Percentiles rank a stretch among this genome's conserved stretches.
Conservation (phyloP, 2,888 invertebrate species). For the Lithosia quadra region DNA sequence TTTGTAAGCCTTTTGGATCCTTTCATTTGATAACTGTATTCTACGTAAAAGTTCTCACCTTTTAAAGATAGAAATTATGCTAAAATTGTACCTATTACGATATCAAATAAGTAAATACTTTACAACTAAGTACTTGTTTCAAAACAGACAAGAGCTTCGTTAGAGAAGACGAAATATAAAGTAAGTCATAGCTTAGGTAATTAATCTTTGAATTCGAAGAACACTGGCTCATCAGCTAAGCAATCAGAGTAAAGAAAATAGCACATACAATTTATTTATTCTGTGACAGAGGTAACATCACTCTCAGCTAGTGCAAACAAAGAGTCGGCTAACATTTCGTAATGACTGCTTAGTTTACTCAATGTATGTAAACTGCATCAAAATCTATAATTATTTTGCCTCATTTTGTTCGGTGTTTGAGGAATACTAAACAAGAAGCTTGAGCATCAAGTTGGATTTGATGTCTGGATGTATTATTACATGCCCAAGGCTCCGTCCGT, state of each 20-base stretch:
- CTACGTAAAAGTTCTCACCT: neutral
- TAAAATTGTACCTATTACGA: too few relatives aligned
- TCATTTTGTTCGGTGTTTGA: neutral
- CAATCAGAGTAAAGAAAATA: neutral
- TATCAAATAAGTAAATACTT: too few relatives aligned
- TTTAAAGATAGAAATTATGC: neutral
- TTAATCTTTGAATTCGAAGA: neutral
- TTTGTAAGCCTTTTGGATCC: too few relatives aligned
- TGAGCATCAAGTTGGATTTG: neutral
- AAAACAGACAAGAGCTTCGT: neutral
- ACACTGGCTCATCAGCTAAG: neutral
- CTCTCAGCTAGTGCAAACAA: slow-evolving; percentile 2
- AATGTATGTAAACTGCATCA: neutral
- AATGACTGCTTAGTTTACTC: neutral
- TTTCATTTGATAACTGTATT: neutral
- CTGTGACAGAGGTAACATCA: neutral
- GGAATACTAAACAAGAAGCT: neutral
- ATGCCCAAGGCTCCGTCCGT: too few relatives aligned
- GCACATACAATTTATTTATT: too few relatives aligned
- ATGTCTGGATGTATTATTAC: too few relatives aligned
- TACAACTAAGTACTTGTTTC: too few relatives aligned
- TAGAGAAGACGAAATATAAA: neutral
- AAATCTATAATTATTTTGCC: neutral
- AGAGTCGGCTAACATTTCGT: neutral
- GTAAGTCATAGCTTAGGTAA: neutral